phyloP scores from a whole-genome alignment of 2,113 vertebrate genomes.

The Lontra canadensis region DNA sequence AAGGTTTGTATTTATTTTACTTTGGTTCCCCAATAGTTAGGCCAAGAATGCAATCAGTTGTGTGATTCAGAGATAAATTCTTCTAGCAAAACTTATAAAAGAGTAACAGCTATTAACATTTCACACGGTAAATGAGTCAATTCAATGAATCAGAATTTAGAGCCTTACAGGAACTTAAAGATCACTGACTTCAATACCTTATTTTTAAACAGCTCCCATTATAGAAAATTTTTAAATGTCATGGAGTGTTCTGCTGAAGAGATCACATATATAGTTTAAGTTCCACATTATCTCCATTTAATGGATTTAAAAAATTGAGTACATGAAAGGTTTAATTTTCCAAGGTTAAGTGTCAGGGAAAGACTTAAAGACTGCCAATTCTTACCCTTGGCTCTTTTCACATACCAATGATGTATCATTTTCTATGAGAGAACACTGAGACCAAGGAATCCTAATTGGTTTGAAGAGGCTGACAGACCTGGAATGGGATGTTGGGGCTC shows the following conservation, averaged over 20 bases:
- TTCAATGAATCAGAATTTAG: not conserved
- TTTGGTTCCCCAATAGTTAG: not conserved
- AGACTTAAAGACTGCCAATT: not conserved
- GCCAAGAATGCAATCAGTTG: not conserved
- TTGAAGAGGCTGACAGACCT: not conserved
- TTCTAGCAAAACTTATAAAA: conserved; percentile 43
- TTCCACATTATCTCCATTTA: not conserved
- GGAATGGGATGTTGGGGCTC: not conserved
- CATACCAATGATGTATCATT: not conserved
- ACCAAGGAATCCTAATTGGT: not conserved
- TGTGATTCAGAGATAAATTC: conserved; percentile 30
- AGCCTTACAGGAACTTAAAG: not conserved
- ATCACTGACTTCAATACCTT: not conserved
- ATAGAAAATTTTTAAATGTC: not conserved
- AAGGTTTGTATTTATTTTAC: conserved; percentile 54
- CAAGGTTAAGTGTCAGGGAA: not conserved
- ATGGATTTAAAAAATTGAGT: not conserved
- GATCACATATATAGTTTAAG: not conserved
- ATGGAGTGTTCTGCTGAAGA: not conserved
- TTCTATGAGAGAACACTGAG: not conserved
- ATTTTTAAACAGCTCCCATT: not conserved
- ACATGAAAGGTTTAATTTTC: not conserved
- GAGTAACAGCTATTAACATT: not conserved
- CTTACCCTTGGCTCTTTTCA: not conserved
- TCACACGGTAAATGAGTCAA: not conserved